A percentile compares a stretch with the other conserved stretches of the same genome.
These are phyloP conservation scores for Bradysia coprophila DNA, from an alignment of 1,140 invertebrate species.

Conservation along the genomic window DNA sequence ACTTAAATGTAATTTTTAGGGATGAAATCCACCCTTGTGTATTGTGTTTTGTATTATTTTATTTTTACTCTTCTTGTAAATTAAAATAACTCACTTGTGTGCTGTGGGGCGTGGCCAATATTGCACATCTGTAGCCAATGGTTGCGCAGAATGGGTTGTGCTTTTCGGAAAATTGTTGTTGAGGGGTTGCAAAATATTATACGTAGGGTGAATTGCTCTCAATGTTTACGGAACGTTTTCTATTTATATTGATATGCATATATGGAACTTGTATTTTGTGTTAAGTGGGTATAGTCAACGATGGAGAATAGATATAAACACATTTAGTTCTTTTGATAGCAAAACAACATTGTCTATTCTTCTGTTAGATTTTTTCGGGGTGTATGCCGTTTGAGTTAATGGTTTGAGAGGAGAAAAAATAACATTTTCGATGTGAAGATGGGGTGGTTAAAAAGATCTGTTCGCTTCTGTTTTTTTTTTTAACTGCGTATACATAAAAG, in stretches of 20 bases:
- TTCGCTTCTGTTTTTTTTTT: too few species aligned
- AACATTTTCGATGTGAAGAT: not conserved
- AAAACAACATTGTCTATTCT: not conserved
- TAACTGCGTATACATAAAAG: not conserved
- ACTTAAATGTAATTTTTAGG: not conserved
- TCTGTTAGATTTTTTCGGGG: not conserved
- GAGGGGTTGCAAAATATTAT: not conserved
- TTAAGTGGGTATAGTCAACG: too few species aligned
- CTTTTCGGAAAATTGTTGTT: too few species aligned
- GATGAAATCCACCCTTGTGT: not conserved
- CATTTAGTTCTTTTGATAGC: not conserved
- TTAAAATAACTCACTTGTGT: not conserved
- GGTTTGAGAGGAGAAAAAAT: too few species aligned
- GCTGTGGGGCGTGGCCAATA: not conserved
- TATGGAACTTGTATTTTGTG: too few species aligned
- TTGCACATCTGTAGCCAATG: not conserved
- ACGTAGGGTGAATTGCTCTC: too few species aligned
- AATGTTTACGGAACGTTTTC: too few species aligned
- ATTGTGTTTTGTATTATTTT: not conserved
- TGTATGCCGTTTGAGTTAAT: not conserved
- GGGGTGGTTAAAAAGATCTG: not conserved
- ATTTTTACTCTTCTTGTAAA: not conserved
- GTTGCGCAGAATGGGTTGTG: not conserved
- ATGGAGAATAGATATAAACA: too few species aligned
- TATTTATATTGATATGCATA: too few species aligned